Evolutionary conservation across 2,888 invertebrate species (phyloP).

Genomic region (Torymus auratus): DNA sequence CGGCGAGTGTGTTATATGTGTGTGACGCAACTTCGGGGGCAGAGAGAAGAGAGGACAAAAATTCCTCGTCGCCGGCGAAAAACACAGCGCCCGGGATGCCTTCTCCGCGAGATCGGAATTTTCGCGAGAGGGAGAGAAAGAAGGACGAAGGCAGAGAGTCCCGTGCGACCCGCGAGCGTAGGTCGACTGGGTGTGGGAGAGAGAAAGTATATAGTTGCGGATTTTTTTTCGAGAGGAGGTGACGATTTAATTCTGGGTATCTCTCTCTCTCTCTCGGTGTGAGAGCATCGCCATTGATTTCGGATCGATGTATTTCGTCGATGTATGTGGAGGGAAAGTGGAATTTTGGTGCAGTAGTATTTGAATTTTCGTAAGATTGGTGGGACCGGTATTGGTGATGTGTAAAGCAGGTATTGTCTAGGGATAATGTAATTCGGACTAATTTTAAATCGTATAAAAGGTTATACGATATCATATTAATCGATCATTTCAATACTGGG

Average conservation of each 20-base stretch:
- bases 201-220: not conserved
- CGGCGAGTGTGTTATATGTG: no score
- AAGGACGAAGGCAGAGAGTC: not conserved
- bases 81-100: conserved; percentile 35
- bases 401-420: no score
- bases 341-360: not conserved
- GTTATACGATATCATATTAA: no score
- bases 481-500: no score
- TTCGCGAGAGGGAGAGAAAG: conserved; percentile 50
- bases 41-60: conserved; percentile 27
- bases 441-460: no score
- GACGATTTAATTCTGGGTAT: conserved; percentile 27
- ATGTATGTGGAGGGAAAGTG: not conserved
- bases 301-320: not conserved
- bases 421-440: no score
- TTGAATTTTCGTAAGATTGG: no score
- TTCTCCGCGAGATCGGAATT: conserved; percentile 47
- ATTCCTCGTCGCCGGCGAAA: conserved; percentile 45
- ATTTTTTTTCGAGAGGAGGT: not conserved
- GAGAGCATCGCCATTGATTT: not conserved
- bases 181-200: not conserved
- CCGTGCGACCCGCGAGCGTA: conserved; percentile 7
- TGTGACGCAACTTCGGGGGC: not conserved
- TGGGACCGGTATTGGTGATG: no score
- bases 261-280: no score